Conservation (phyloP, 2,113 vertebrate species). For the Oreochromis tanganicae region DNA sequence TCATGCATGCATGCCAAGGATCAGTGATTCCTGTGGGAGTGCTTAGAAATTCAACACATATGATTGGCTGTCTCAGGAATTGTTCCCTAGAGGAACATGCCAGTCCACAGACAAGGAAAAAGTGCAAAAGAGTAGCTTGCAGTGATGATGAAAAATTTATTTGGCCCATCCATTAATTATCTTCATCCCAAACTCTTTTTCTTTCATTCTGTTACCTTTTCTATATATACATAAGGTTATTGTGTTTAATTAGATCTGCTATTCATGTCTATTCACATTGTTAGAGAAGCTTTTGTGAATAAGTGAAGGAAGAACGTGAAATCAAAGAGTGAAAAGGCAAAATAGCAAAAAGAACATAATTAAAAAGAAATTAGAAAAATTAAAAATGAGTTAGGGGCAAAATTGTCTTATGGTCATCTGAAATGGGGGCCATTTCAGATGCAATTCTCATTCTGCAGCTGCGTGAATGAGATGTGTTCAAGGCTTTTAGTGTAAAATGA, state of each 20-base stretch:
- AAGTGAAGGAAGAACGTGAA: neutral
- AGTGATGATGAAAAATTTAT: neutral
- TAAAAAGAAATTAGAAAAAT: neutral
- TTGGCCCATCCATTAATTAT: neutral
- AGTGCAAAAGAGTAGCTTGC: neutral
- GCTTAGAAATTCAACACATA: neutral
- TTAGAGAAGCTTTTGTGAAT: neutral
- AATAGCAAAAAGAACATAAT: neutral
- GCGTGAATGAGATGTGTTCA: constrained; percentile 30
- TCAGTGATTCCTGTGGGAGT: neutral
- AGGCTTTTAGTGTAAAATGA: constrained; percentile 51
- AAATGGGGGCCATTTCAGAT: constrained; percentile 12
- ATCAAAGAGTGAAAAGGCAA: neutral
- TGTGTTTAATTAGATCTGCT: neutral
- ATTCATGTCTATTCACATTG: neutral
- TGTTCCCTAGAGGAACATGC: constrained; percentile 22
- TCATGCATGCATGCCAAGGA: neutral
- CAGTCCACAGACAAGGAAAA: neutral
- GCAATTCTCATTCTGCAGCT: constrained; percentile 16
- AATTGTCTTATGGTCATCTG: constrained; percentile 5
- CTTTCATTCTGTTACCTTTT: neutral
- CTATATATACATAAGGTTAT: neutral
- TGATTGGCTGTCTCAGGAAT: constrained; percentile 23
- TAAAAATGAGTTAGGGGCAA: neutral
- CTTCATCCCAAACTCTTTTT: neutral